Evolutionary conservation across 2,113 vertebrate genomes (phyloP), one percentile per base, ranked within the genome.

Genomic region (Taurulus bubalis): DNA sequence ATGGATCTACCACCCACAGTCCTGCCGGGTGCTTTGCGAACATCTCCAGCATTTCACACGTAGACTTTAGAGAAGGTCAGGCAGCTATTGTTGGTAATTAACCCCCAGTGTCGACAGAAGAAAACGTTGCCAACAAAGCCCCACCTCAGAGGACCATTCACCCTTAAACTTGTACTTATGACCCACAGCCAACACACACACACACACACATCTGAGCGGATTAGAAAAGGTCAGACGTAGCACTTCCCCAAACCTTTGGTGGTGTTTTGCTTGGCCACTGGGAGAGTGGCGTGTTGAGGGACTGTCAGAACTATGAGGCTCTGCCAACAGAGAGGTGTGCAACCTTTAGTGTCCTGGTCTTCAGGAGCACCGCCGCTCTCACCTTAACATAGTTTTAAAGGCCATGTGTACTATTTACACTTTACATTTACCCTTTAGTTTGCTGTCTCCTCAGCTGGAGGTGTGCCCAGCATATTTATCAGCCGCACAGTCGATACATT

Each of bases 301-400:
- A 90, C 91, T 94, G 94, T 94, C 94, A 95, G 88, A 90, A 90
- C 67, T 66, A 79, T 78, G 85, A 83, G 83, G 82, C 83, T 82
- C 80, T 91, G 90, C 89, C 82, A 89, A 68, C 84, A 79, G n/a
- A 89, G 86, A 91, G 81, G 90, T 81, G 76, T 79, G 80, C 92
- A 93, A 94, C 95, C 95, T 95, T 94, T 94, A 91, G 89, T 94
- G 91, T 90, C 90, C 80, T 76, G 89, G 83, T 85, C 85, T 88
- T 88, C 80, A 93, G 89, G 84, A 93, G 91, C 70, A 71, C 49
- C 71, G 55, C 71, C 77, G 11, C 66, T 77, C 83, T 88, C 87
- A 91, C 92, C 90, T 90, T 92, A 91, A 90, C 91, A 87, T 92
- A 88, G 87, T 85, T 93, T 93, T 94, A 95, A 95, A 95, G 93